These are phyloP conservation scores for Didymodactylos carnosus DNA, from an alignment of 2,888 invertebrate genomes.

Conservation along the genomic window DNA sequence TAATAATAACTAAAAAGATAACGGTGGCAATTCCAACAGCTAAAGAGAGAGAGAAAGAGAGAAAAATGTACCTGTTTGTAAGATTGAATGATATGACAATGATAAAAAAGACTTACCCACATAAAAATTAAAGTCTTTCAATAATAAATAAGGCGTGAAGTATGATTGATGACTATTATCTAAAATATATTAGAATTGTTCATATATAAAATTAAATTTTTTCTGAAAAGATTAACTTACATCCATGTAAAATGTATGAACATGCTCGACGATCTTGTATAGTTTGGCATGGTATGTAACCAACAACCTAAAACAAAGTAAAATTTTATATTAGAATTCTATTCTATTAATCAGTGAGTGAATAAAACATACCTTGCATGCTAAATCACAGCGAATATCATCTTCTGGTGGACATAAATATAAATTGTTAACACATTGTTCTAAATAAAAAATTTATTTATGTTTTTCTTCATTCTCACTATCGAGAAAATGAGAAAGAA, in stretches of 20 bases:
- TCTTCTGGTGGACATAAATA: neutral
- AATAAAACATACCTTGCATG: too few species aligned
- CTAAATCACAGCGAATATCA: neutral
- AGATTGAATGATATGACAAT: neutral
- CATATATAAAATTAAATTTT: neutral
- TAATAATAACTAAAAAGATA: neutral
- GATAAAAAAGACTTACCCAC: neutral
- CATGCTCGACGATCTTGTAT: neutral
- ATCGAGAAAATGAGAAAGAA: too few species aligned
- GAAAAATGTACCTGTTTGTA: neutral
- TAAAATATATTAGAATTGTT: neutral
- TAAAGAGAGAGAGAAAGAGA: neutral
- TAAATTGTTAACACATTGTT: neutral
- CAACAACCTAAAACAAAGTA: too few species aligned
- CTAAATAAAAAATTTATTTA: neutral
- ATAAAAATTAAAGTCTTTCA: neutral
- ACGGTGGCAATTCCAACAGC: neutral
- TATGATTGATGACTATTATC: neutral
- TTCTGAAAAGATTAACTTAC: neutral
- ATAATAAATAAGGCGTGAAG: too few species aligned
- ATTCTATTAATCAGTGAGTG: too few species aligned
- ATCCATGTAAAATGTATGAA: neutral
- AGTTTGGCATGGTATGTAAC: neutral
- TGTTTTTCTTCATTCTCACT: too few species aligned
- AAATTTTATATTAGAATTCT: too few species aligned